These are phyloP conservation scores for Emydura subglobosa DNA, from an alignment of 2,113 vertebrate species.

Conservation along the genomic window DNA sequence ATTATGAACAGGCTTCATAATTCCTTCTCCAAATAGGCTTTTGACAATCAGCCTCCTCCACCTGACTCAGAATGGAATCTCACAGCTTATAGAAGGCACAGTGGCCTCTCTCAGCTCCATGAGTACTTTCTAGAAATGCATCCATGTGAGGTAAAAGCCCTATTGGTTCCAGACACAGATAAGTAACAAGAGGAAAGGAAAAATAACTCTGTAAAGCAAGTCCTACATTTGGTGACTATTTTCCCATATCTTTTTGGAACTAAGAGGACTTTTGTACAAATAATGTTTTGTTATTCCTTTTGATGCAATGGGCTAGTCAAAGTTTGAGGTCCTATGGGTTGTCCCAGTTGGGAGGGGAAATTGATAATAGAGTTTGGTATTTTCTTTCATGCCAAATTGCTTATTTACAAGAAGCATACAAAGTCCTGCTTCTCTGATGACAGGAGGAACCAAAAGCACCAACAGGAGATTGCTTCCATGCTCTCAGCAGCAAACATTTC, in stretches of 20 bases:
- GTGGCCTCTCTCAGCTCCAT: neutral
- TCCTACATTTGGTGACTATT: neutral
- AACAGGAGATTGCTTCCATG: no score
- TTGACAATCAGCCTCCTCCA: neutral
- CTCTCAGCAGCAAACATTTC: no score
- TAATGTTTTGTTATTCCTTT: neutral
- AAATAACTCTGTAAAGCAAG: neutral
- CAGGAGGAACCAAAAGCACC: no score
- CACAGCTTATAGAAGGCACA: fast-evolving
- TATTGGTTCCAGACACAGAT: neutral
- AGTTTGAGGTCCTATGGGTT: no score
- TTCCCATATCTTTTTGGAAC: neutral
- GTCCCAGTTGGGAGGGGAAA: no score
- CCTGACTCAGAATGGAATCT: neutral
- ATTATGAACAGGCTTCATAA: neutral
- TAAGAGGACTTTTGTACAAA: neutral
- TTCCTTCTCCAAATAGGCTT: fast-evolving
- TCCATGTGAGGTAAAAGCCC: neutral
- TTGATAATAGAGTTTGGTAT: no score
- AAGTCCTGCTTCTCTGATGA: no score
- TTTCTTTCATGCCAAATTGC: no score
- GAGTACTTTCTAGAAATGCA: neutral
- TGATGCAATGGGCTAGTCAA: no score
- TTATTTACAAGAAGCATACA: no score
- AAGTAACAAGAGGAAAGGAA: neutral